Conservation (phyloP, 2,797 vertebrate genomes). For the Babyrousa celebensis region DNA sequence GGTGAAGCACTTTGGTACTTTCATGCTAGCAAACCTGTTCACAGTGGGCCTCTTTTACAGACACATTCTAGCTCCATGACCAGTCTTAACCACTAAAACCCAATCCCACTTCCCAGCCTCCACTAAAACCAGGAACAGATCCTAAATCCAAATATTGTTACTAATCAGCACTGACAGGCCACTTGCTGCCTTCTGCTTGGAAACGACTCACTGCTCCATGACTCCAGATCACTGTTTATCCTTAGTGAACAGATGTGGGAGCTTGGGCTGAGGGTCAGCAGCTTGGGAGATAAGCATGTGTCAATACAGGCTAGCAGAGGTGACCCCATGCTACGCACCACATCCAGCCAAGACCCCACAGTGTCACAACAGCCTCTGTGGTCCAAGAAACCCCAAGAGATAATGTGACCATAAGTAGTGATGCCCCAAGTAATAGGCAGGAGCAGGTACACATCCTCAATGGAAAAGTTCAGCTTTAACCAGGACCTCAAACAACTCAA, state of each 20-base stretch:
- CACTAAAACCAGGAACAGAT: conserved; percentile 24
- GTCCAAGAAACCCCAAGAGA: background rate
- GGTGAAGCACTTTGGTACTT: background rate
- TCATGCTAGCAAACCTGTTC: background rate
- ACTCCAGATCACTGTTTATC: background rate
- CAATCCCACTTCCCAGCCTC: background rate
- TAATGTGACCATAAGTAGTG: background rate
- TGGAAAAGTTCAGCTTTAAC: background rate
- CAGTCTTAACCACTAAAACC: background rate
- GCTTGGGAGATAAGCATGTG: background rate
- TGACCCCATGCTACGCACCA: background rate
- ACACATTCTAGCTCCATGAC: background rate
- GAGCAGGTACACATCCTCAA: background rate
- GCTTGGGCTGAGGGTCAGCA: background rate
- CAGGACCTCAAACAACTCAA: background rate
- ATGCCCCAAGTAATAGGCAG: background rate
- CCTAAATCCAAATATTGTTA: conserved; percentile 20
- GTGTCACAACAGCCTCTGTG: background rate
- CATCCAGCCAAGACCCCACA: no score
- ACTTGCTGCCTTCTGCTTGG: background rate
- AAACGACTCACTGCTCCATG: background rate
- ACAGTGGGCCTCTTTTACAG: background rate
- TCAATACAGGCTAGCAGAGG: background rate
- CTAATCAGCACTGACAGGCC: background rate
- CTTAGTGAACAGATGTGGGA: background rate